Evolutionary conservation across 2,888 invertebrate genomes (phyloP), one percentile per base, ranked within the genome.

Genomic region (Volucella zonaria): DNA sequence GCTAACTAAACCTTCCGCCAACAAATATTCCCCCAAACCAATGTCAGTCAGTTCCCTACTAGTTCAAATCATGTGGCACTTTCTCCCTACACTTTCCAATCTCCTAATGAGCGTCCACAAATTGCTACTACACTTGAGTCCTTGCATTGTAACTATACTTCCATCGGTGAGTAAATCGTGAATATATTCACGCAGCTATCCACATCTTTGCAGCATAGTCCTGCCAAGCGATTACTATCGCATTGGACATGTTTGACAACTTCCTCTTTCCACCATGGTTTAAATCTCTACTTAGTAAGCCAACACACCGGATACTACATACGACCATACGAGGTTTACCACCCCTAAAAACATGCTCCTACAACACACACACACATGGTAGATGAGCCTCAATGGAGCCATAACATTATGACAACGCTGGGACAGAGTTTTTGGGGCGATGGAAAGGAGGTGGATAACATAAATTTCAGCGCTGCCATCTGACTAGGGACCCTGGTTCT

Each of bases 401-500:
- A 83, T 83, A 83, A 80, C 61, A 80, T 83, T 83, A 83, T 83
- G 83, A 83, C 83, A 71, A 80, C 54, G 59, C 79, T 54, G 47
- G 42, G 70, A 68, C 70, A 61, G 49, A 59, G 70, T 71, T 70
- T 31, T 31, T n/a, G n/a, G 6, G 31, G 0, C 31, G 31, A 4
- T 1, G 31, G 31, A 31, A 31, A 0, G 31, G 75, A 47, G 47
- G 15, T 47, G 75, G 80, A 83, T 80, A 83, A 75, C 83, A 83
- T 80, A 80, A 83, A 83, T 83, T 75, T 61, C 18, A n/a, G 14
- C 64, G 45, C 43, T 58, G 43, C 79, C 70, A 79, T 66, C 75
- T 47, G 79, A 79, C 79, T 82, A 52, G 42, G 56, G 49, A 68
- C 51, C 31, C 6, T 31, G 52, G 11, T 38, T 73, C 31, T 31